Conservation (phyloP, 1,140 invertebrate genomes). For the Pseudoatta argentina region DNA sequence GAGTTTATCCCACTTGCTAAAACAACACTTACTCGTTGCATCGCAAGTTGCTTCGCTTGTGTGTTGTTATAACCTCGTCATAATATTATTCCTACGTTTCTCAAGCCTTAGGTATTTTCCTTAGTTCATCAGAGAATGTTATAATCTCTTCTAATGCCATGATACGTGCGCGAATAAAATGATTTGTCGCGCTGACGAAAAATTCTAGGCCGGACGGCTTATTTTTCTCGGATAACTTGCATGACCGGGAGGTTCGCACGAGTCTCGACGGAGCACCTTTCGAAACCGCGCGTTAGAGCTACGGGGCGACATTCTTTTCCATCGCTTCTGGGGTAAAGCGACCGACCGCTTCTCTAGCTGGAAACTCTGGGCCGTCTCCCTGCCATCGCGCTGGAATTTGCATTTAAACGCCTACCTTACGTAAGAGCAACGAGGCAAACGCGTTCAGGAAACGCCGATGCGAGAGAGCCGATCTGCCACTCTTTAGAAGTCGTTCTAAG, state of each 20-base stretch:
- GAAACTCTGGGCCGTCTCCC: slow-evolving; percentile 67
- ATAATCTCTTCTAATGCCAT: slow-evolving; percentile 22
- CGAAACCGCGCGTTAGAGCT: slow-evolving; percentile 61
- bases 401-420: slow-evolving; percentile 78
- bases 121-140: slow-evolving; percentile 7
- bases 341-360: slow-evolving; percentile 68
- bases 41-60: slow-evolving; percentile 14
- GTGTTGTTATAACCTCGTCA: slow-evolving; percentile 35
- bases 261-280: slow-evolving; percentile 40
- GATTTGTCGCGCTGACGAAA: slow-evolving; percentile 23
- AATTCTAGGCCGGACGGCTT: not conserved
- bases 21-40: slow-evolving; percentile 10
- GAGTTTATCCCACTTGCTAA: slow-evolving; percentile 16
- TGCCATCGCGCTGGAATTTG: slow-evolving; percentile 74
- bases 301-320: slow-evolving; percentile 76
- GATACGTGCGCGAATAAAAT: not conserved
- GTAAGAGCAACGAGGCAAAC: slow-evolving; percentile 71
- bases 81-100: slow-evolving; percentile 51
- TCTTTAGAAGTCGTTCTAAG: slow-evolving; percentile 44
- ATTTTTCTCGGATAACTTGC: slow-evolving; percentile 58
- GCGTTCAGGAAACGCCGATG: slow-evolving; percentile 75
- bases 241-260: slow-evolving; percentile 43
- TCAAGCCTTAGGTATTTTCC: slow-evolving; percentile 25
- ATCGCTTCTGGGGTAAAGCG: slow-evolving; percentile 69
- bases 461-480: slow-evolving; percentile 60